Base-by-base conservation (phyloP, 2,888 invertebrate species). In the Drosophila heteroneura region DNA sequence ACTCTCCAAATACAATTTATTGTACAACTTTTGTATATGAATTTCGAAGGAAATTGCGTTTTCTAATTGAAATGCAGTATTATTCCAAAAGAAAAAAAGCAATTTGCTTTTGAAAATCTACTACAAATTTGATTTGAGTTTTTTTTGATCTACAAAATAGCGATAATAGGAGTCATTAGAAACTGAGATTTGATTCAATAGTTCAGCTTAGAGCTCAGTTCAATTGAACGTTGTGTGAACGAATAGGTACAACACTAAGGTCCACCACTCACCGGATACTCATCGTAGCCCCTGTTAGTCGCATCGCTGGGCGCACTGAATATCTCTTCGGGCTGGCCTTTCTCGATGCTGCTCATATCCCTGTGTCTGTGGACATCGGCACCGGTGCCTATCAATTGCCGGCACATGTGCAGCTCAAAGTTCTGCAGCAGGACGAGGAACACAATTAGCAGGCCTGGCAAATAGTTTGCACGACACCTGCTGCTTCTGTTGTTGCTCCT, bases 201-300 rank as follows among this genome's bases (percentile, higher is more conserved):
- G 47, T 22, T 47, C 0, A 22, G 14, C 7, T 16, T 16, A 2
- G 47, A 47, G 1, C 22, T 47, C 5, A 9, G 47, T 9, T 47
- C 19, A 56, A 1, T 37, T 56, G 26, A 26, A 19, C 3, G 5
- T 0, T 9, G 16, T 26, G 47, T 5, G 35, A 12, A 37, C 39
- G 39, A 57, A 39, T 28, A 1, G 16, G 19, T n/a, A 30, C 57
- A 37, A 26, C 37, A 32, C 26, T 47, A 5, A 30, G 41, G 28
- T 26, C 39, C 54, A 54, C 44, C 56, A 90, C 92, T 82, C 85
- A 93, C 93, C 83, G 93, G 93, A 84, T 93, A 93, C 79, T 93
- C 93, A 75, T 93, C 93, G 66, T 92, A 93, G 80, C 89, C 90
- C 61, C 86, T 87, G 66, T 92, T 90, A 52, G 82, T 70, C 59